A percentile compares a stretch with the other conserved stretches of the same genome.
Conservation (phyloP, 2,888 invertebrate genomes). For the Mechanitis messenoides region DNA sequence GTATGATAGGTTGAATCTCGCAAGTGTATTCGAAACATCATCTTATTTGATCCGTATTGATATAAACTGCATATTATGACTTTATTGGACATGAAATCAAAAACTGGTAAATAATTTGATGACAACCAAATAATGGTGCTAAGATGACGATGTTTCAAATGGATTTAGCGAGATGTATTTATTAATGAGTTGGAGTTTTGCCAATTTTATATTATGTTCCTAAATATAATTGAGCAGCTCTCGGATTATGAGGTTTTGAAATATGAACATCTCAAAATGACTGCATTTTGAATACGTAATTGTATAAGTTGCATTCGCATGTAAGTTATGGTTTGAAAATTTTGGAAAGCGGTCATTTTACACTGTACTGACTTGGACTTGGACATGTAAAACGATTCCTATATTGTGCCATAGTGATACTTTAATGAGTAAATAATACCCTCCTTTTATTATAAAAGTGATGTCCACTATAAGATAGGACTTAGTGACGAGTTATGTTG, state of each 20-base stretch:
- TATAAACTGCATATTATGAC: neutral
- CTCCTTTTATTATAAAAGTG: neutral
- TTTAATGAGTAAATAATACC: slow-evolving; percentile 5
- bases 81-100: slow-evolving; percentile 1
- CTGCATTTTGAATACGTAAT: neutral
- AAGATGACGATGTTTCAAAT: slow-evolving; percentile 34
- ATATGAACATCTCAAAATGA: neutral
- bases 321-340: no score
- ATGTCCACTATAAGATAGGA: neutral
- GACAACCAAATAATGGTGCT: slow-evolving; percentile 18
- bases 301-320: no score
- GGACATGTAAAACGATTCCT: slow-evolving; percentile 24
- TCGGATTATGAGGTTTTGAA: neutral
- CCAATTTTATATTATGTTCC: slow-evolving; percentile 64
- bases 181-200: slow-evolving; percentile 58
- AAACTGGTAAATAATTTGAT: slow-evolving; percentile 8
- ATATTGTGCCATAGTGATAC: slow-evolving; percentile 29
- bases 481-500: neutral
- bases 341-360: no score
- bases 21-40: slow-evolving; percentile 44
- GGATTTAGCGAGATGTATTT: slow-evolving; percentile 45
- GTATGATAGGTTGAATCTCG: slow-evolving; percentile 43
- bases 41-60: slow-evolving; percentile 2
- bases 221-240: slow-evolving; percentile 32
- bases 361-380: no score